phyloP scores from a whole-genome alignment of 1,140 invertebrate species.

The Wasmannia auropunctata region DNA sequence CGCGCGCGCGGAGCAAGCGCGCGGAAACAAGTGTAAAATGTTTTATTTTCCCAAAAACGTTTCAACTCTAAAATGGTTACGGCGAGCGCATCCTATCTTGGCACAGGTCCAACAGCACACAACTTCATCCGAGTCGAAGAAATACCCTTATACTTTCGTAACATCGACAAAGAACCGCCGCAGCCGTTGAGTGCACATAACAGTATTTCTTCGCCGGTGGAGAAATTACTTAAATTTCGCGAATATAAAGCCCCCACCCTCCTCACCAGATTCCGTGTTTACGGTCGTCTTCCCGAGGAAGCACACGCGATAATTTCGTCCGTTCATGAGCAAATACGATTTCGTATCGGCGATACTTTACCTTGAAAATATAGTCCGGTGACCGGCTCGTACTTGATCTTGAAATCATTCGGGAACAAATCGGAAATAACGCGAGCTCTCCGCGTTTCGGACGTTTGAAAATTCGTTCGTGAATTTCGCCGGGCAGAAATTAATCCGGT shows the following conservation, averaged over 20 bases:
- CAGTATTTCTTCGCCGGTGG: not conserved
- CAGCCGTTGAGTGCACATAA: not conserved
- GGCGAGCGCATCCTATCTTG: slow-evolving; percentile 49
- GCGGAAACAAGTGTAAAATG: slow-evolving; percentile 57
- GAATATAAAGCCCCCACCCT: not conserved
- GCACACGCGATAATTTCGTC: not conserved
- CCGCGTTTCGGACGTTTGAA: not conserved
- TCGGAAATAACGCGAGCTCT: not conserved
- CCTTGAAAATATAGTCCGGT: not conserved
- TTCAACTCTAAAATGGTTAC: slow-evolving; percentile 60
- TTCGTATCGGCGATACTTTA: slow-evolving; percentile 13
- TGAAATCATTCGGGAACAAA: slow-evolving; percentile 18
- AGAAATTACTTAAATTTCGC: slow-evolving; percentile 10
- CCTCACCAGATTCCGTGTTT: not conserved
- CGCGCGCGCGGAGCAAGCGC: slow-evolving; percentile 23
- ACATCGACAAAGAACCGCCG: slow-evolving; percentile 4
- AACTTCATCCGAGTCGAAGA: not conserved
- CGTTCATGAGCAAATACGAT: not conserved
- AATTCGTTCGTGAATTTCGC: not conserved
- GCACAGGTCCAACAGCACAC: slow-evolving; percentile 25
- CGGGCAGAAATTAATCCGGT: not conserved
- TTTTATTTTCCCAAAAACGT: slow-evolving; percentile 58
- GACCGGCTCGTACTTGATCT: slow-evolving; percentile 38
- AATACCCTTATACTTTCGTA: slow-evolving; percentile 43
- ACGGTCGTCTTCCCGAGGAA: not conserved